These are phyloP conservation scores for Tangara arthus DNA, from an alignment of 2,797 vertebrate genomes.

Conservation along the genomic window DNA sequence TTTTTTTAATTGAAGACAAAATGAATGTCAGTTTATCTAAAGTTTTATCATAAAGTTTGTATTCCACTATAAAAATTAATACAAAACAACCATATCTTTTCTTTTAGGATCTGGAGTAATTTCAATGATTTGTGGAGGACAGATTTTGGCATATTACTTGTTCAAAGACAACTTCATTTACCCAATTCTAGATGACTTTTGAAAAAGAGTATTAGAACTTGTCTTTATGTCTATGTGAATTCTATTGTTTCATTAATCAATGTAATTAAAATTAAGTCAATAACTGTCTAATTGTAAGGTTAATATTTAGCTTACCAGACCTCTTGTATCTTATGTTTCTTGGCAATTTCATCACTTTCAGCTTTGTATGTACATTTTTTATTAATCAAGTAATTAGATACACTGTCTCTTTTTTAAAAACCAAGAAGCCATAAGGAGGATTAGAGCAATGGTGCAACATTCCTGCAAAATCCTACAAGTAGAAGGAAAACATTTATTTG, in stretches of 20 bases:
- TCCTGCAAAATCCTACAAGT: not conserved
- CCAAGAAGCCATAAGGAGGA: not conserved
- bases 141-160: constrained; percentile 86
- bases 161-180: constrained; percentile 90
- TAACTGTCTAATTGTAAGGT: not conserved
- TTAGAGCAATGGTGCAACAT: not conserved
- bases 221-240: not conserved
- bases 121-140: constrained; percentile 88
- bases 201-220: not conserved
- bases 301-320: not conserved
- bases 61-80: not conserved
- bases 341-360: not conserved
- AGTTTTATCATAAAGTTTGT: not conserved
- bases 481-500: not conserved
- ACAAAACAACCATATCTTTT: not conserved
- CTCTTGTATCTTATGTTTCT: not conserved
- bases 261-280: not conserved
- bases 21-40: not conserved
- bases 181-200: constrained; percentile 77
- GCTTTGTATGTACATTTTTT: not conserved
- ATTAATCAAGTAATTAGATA: not conserved
- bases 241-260: not conserved
- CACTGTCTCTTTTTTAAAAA: not conserved
- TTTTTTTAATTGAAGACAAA: not conserved
- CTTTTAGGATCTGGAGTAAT: constrained; percentile 83